phyloP scores from a whole-genome alignment of 2,888 invertebrate species.

The Pardosa pseudoannulata region DNA sequence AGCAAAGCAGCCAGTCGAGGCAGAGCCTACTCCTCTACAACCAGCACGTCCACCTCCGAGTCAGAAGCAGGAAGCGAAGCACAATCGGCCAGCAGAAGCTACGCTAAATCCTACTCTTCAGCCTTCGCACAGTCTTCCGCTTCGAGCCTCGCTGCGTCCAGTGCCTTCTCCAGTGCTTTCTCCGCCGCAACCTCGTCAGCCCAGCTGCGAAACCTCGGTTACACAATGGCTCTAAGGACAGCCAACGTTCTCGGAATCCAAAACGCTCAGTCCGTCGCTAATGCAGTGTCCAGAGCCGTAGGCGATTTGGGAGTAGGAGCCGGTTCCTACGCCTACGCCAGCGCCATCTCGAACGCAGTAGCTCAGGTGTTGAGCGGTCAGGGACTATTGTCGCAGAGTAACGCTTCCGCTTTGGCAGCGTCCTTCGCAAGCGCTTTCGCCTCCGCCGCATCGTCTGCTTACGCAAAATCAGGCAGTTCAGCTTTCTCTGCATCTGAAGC shows the following conservation, averaged over 20 bases:
- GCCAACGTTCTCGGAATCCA: not conserved
- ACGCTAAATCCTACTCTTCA: not conserved
- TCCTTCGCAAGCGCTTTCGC: slow-evolving; percentile 20
- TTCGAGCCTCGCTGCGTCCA: not conserved
- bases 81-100: not conserved
- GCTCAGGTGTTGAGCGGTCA: not conserved
- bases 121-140: not conserved
- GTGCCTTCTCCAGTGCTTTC: slow-evolving; percentile 11
- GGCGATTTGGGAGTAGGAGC: not conserved
- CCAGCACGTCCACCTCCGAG: not conserved
- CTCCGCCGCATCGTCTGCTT: not conserved
- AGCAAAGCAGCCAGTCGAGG: not conserved
- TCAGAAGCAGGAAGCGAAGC: slow-evolving; percentile 1
- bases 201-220: not conserved
- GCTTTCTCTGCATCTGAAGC: not conserved
- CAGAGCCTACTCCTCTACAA: not conserved
- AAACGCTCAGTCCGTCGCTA: not conserved
- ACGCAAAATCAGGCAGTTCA: not conserved
- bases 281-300: not conserved
- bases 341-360: not conserved
- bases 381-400: not conserved
- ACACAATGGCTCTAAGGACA: not conserved
- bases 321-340: not conserved
- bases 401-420: slow-evolving; percentile 8
- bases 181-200: not conserved